Percentiles rank a stretch among this genome's conserved stretches.
phyloP scores from a whole-genome alignment of 1,140 invertebrate species.

The Sitobion miscanthi region DNA sequence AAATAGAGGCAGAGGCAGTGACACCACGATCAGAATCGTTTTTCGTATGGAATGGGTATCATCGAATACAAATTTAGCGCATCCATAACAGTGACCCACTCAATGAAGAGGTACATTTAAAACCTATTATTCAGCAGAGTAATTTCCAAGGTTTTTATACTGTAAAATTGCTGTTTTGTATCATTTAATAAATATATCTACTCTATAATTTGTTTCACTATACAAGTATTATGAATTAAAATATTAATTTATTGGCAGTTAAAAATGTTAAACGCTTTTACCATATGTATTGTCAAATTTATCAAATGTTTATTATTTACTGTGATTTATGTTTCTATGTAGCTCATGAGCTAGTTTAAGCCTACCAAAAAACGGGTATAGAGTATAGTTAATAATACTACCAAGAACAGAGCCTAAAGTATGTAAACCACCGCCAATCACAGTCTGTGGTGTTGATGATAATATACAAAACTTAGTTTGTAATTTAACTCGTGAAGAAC shows the following conservation, averaged over 20 bases:
- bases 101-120: too few species aligned
- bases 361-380: not conserved
- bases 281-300: not conserved
- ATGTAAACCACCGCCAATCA: not conserved
- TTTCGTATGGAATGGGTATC: not conserved
- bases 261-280: conserved; percentile 6
- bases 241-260: not conserved
- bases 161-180: not conserved
- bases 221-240: not conserved
- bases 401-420: not conserved
- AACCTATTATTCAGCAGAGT: too few species aligned
- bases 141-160: not conserved
- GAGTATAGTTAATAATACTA: not conserved
- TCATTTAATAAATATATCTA: conserved; percentile 16
- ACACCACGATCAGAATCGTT: not conserved
- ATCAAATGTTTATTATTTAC: too few species aligned
- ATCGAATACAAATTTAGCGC: not conserved
- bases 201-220: not conserved
- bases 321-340: not conserved
- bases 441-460: not conserved
- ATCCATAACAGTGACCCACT: too few species aligned
- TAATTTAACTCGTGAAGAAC: not conserved
- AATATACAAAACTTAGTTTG: not conserved
- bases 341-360: not conserved
- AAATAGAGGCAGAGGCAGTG: not conserved